phyloP scores from a whole-genome alignment of 2,113 vertebrate species.

The Cercopithecus mona region DNA sequence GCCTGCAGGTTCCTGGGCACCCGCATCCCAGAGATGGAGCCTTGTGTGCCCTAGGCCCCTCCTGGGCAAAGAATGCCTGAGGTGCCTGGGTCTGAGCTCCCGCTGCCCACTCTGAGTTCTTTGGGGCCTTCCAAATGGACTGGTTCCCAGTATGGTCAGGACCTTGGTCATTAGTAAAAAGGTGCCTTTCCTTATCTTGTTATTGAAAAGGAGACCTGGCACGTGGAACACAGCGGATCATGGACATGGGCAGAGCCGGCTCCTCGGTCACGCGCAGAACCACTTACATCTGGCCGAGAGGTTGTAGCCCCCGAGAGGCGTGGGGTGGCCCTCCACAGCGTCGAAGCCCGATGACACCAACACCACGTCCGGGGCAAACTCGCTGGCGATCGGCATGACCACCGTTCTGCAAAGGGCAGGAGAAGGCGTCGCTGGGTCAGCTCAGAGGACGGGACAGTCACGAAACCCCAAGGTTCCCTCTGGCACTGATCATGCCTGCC shows the following conservation, averaged over 20 bases:
- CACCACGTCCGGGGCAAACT: constrained; percentile 96
- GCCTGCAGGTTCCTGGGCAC: not conserved
- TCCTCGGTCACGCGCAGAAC: fast-evolving
- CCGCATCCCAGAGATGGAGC: not conserved
- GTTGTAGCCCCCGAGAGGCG: constrained; percentile 95
- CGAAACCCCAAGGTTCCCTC: not conserved
- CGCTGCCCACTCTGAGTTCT: fast-evolving
- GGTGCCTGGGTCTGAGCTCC: not conserved
- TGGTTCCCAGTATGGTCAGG: fast-evolving
- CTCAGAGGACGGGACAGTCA: fast-evolving
- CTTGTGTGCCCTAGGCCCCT: not conserved
- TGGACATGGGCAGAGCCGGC: fast-evolving
- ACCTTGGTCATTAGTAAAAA: fast-evolving
- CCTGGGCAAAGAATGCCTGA: fast-evolving
- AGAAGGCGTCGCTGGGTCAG: fast-evolving
- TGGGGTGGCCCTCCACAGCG: constrained; percentile 94
- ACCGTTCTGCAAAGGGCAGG: constrained; percentile 87
- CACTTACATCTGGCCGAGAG: constrained; percentile 96
- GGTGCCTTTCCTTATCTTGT: fast-evolving
- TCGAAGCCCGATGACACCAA: constrained; percentile 97
- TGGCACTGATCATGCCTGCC: fast-evolving
- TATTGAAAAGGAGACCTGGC: fast-evolving
- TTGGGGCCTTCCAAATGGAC: not conserved
- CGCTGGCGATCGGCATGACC: constrained; percentile 96
- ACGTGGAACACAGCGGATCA: fast-evolving